Percentiles rank a stretch among this genome's conserved stretches.
These are phyloP conservation scores for Baronia brevicornis DNA, from an alignment of 2,888 invertebrate species.

Conservation along the genomic window DNA sequence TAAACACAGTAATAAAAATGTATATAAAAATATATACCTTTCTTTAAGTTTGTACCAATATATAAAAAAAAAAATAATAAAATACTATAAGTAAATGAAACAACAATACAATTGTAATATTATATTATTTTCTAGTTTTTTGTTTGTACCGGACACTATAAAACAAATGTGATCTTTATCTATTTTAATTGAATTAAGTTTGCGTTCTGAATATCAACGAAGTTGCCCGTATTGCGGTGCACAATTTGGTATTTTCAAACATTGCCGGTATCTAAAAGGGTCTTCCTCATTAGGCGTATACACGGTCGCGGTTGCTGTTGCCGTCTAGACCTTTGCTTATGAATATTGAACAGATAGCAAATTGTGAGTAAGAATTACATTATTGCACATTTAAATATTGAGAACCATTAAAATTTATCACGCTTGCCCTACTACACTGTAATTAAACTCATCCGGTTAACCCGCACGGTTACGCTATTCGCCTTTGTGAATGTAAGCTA, in stretches of 20 bases:
- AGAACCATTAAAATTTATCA: conserved; percentile 49
- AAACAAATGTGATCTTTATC: conserved; percentile 13
- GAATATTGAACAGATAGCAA: conserved; percentile 61
- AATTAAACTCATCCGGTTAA: conserved; percentile 46
- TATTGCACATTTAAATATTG: conserved; percentile 45
- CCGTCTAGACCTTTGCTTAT: conserved; percentile 37
- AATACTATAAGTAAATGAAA: conserved; percentile 12
- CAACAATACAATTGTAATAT: no score
- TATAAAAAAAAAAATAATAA: conserved; percentile 6
- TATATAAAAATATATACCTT: no score
- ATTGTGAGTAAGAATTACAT: conserved; percentile 49
- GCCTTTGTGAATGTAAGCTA: conserved; percentile 30
- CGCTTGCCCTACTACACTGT: conserved; percentile 44
- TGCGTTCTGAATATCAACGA: conserved; percentile 55
- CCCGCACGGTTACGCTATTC: conserved; percentile 38
- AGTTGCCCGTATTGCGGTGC: conserved; percentile 37
- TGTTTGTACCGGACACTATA: conserved; percentile 3
- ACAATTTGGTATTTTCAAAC: conserved; percentile 65
- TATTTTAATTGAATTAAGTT: conserved; percentile 46
- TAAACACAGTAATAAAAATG: no score
- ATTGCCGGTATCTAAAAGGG: conserved; percentile 49
- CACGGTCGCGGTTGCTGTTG: conserved; percentile 36
- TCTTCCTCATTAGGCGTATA: conserved; percentile 57
- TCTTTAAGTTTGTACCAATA: no score
- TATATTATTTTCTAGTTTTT: conserved; percentile 5